Evolutionary conservation across 2,888 invertebrate species (phyloP).

Genomic region (Heteromurus nitidus): DNA sequence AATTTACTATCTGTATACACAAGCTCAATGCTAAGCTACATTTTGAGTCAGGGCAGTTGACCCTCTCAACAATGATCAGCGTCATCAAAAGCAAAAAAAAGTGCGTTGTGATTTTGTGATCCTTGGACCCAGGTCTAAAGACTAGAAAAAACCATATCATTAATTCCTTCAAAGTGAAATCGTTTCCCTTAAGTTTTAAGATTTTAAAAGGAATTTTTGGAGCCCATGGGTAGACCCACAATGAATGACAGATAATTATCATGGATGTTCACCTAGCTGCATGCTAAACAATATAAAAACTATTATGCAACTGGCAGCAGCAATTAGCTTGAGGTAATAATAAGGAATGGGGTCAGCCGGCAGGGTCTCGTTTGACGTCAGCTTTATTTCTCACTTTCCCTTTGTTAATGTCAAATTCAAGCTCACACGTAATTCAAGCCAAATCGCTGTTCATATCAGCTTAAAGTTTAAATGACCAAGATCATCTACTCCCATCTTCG

Average conservation of each 20-base stretch:
- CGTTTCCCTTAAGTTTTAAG: neutral
- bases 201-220: neutral
- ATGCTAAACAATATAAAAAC: neutral
- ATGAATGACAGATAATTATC: constrained; percentile 30
- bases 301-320: constrained; percentile 45
- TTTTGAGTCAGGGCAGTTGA: constrained; percentile 24
- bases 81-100: constrained; percentile 11
- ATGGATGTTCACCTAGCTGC: constrained; percentile 4
- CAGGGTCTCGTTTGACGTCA: constrained; percentile 71
- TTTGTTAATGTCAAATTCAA: constrained; percentile 44
- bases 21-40: neutral
- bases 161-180: neutral
- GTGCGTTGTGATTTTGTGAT: neutral
- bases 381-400: constrained; percentile 67
- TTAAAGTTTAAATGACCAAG: constrained; percentile 1
- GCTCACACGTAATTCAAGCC: constrained; percentile 19
- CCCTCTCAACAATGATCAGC: constrained; percentile 27
- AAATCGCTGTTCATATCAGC: constrained; percentile 2
- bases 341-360: constrained; percentile 69
- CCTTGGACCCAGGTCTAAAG: constrained; percentile 6
- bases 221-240: neutral
- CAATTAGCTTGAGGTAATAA: constrained; percentile 48
- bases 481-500: too few relatives aligned
- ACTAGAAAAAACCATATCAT: neutral
- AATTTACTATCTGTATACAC: too few relatives aligned